phyloP scores from a whole-genome alignment of 2,113 vertebrate genomes.

The Chascanopsetta lugubris region DNA sequence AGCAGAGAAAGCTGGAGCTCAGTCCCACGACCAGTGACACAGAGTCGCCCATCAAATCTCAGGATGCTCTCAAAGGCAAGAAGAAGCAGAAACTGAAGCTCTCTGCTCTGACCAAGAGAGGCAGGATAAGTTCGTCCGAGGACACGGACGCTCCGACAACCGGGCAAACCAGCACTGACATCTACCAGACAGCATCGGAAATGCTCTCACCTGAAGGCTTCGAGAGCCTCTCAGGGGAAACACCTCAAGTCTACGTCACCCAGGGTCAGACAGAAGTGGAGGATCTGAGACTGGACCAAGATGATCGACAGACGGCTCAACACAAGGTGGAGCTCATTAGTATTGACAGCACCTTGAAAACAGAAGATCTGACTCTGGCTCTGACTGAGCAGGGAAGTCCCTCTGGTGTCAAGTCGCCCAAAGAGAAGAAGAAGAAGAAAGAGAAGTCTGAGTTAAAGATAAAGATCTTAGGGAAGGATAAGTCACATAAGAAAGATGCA shows the following conservation, averaged over 20 bases:
- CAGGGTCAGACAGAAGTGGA: conserved; percentile 39
- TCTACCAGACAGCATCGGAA: conserved; percentile 50
- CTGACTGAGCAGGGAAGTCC: conserved; percentile 51
- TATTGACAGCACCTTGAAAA: conserved; percentile 76
- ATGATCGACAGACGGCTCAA: conserved; percentile 41
- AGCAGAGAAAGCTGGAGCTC: conserved; percentile 82
- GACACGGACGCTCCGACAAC: conserved; percentile 63
- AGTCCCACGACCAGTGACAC: conserved; percentile 83
- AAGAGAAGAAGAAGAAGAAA: conserved; percentile 73
- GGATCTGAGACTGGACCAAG: conserved; percentile 44
- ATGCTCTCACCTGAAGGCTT: conserved; percentile 58
- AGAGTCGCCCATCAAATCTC: conserved; percentile 81
- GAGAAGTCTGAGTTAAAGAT: conserved; percentile 79
- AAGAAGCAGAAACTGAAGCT: conserved; percentile 79
- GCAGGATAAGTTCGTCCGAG: conserved; percentile 77
- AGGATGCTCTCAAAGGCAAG: conserved; percentile 77
- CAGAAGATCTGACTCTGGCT: conserved; percentile 66
- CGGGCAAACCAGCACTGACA: conserved; percentile 51
- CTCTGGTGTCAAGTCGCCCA: conserved; percentile 53
- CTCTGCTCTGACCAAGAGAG: conserved; percentile 64
- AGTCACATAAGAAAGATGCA: conserved; percentile 62
- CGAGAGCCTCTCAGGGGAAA: conserved; percentile 55
- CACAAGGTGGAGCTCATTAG: conserved; percentile 75
- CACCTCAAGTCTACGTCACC: conserved; percentile 35
- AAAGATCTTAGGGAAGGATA: conserved; percentile 74